These are phyloP conservation scores for Amblyornis subalaris DNA, from an alignment of 2,113 vertebrate genomes.

Conservation along the genomic window DNA sequence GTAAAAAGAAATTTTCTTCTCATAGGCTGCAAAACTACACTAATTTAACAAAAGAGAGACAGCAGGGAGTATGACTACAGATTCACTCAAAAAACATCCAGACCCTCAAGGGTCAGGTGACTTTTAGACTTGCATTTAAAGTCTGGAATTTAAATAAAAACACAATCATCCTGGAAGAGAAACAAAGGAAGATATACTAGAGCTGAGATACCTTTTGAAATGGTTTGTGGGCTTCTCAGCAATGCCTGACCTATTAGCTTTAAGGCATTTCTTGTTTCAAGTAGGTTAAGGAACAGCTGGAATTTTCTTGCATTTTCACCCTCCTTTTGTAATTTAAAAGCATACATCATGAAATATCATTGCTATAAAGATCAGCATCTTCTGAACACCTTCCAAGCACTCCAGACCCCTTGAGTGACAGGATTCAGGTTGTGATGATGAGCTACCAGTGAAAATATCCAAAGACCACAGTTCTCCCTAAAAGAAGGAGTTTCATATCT, in stretches of 20 bases:
- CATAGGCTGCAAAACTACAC: not conserved
- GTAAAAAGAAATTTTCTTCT: slow-evolving; percentile 8
- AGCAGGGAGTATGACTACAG: not conserved
- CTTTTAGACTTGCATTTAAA: not conserved
- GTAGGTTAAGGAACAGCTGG: not conserved
- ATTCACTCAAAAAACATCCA: slow-evolving; percentile 5
- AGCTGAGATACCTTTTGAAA: not conserved
- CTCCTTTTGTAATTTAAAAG: not conserved
- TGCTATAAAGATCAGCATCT: not conserved
- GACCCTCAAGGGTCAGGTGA: not conserved
- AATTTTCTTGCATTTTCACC: not conserved
- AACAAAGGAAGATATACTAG: not conserved
- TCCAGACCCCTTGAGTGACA: not conserved
- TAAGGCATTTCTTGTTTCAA: slow-evolving; percentile 6
- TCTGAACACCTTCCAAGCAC: not conserved
- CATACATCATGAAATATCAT: not conserved
- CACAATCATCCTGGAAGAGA: not conserved
- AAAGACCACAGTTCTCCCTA: accelerated
- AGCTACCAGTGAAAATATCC: not conserved
- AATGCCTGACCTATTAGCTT: not conserved
- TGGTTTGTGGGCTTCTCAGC: not conserved
- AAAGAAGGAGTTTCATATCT: not conserved
- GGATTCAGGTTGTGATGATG: not conserved
- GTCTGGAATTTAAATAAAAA: slow-evolving; percentile 41
- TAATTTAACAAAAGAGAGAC: slow-evolving; percentile 36